Evolutionary conservation across 2,888 invertebrate species (phyloP), one percentile per base, ranked within the genome.

Genomic region (Drosophila paramelanica): DNA sequence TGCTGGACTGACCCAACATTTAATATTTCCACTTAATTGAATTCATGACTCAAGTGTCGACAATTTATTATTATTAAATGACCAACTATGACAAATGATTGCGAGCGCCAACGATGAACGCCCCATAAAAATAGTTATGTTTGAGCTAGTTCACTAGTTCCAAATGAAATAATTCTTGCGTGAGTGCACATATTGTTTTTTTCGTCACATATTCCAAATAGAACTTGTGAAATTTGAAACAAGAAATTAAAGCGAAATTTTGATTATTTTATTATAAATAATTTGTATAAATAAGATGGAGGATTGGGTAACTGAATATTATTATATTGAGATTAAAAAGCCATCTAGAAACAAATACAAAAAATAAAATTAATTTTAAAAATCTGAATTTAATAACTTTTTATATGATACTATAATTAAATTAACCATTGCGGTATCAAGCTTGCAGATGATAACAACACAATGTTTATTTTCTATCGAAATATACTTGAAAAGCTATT

Each of bases 41-140:
- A 68, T 78, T 78, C 76, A 67, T 75, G 79, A 60, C 68, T 56
- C 51, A 61, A 65, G 60, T 71, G 64, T 51, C 70, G 46, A 69
- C 75, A 59, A 77, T 79, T 82, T 82, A 73, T 77, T 82, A 73
- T 77, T 82, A 75, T 75, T 66, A 60, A 73, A 73, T 65, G 81
- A 60, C 47, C 70, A 73, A 75, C 51, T 41, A 62, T 74, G 79
- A 81, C 68, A 79, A 85, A 81, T 82, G 72, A 67, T 51, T 25
- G 38, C 14, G 3, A 14, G 43, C 27, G 31, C n/a, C 25, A 53
- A 33, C 27, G 43, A 46, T 58, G 43, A 42, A 67, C 31, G 17
- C 13, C 3, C 6, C 36, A 5, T 25, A 38, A 38, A 55, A 42
- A 42, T 47, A 47, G 31, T 38, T 23, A n/a, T 14, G 1, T 11